Base-by-base conservation (phyloP, 2,888 invertebrate genomes). In the Embidobia sp. region DNA sequence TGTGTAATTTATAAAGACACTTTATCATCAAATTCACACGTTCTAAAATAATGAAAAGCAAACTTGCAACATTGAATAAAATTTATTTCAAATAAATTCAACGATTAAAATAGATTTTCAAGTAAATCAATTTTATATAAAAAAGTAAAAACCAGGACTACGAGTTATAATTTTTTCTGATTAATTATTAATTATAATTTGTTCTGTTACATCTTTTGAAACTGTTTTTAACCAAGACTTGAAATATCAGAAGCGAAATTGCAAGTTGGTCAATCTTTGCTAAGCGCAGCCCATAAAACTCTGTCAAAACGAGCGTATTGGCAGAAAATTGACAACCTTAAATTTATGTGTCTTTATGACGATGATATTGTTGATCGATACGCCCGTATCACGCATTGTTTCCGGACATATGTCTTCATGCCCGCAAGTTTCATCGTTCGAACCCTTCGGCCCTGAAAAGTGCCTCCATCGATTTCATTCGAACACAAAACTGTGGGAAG, bases 281-380 rank as follows among this genome's bases (percentile, higher is more conserved):
- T 7, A 31, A 33, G 0, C 11, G 13, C 5, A 11, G 16, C 8
- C 26, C 35, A 11, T 46, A 46, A 35, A 44, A n/a, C 33, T 44
- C 19, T 37, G 40, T 40, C 53, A 33, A 66, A 22, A 5, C 15
- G 19, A 29, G 37, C 35, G 27, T 7, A 61, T 33, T 48, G 59
- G 16, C 31, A 27, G 7, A 29, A 31, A 40, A 63, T 63, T 55
- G 33, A 48, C 46, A 44, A 18, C 7, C n/a, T 29, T 6, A 29
- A 67, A 69, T 67, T 44, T 49, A 69, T 51, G 31, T 16, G 29
- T 33, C 42, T 27, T 10, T 26, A 15, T 16, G 19, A 69, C 13
- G 33, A 69, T 55, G 33, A 69, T 75, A 55, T 69, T 69, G 63
- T 63, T 48, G 63, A 75, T 75, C 75, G 69, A 75, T 75, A 59